Conservation (phyloP, 2,888 invertebrate species). For the Lumbricus terrestris region DNA sequence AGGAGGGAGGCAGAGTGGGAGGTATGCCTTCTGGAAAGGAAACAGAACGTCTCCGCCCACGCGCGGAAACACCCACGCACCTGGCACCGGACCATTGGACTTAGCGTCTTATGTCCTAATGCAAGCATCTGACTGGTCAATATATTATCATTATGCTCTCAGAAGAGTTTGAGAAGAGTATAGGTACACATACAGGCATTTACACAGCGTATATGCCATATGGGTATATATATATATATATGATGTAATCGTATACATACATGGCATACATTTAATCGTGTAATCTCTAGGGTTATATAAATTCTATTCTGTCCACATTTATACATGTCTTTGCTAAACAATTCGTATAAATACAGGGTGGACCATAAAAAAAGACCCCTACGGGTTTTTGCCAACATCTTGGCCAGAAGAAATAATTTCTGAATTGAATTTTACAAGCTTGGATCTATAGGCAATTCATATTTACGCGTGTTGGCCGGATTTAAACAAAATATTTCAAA, state of each 20-base stretch:
- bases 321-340: not conserved
- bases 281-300: not conserved
- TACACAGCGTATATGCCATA: not conserved
- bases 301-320: too few species aligned
- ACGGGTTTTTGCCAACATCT: too few species aligned
- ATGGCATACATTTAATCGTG: not conserved
- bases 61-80: not conserved
- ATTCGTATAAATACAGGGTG: too few species aligned
- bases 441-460: too few species aligned
- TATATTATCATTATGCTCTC: not conserved
- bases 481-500: too few species aligned
- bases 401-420: too few species aligned
- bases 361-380: too few species aligned
- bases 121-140: not conserved
- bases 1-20: not conserved
- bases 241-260: too few species aligned
- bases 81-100: not conserved
- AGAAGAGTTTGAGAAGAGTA: not conserved
- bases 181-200: not conserved
- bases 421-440: too few species aligned
- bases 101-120: not conserved
- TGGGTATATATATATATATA: too few species aligned
- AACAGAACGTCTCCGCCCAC: not conserved
- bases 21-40: not conserved
- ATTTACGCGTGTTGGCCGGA: too few species aligned